Percentiles rank a stretch among this genome's conserved stretches.
Evolutionary conservation across 2,113 vertebrate genomes (phyloP).

Genomic region (Xenotilapia caudafasciata): DNA sequence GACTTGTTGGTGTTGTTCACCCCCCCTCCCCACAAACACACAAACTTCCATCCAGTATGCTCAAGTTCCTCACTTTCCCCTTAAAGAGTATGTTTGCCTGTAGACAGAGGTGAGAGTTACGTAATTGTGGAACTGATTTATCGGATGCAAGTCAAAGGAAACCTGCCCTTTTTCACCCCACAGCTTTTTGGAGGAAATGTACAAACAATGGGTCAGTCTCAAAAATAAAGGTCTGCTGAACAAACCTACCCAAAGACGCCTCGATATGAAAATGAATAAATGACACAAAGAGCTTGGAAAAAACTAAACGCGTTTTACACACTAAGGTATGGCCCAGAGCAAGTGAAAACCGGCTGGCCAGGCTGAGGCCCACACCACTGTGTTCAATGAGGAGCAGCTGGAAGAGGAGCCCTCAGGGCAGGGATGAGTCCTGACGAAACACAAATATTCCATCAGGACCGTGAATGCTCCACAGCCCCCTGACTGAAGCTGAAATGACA

Average conservation of each 20-base stretch:
- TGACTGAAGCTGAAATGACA: not conserved
- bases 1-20: not conserved
- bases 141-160: not conserved
- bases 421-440: constrained; percentile 23
- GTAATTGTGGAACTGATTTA: not conserved
- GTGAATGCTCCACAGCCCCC: not conserved
- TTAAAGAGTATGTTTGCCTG: not conserved
- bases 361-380: not conserved
- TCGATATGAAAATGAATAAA: not conserved
- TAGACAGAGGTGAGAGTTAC: not conserved
- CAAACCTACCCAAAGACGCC: not conserved
- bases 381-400: not conserved
- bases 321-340: not conserved
- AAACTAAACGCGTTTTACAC: not conserved
- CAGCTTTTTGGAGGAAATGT: not conserved
- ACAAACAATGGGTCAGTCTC: not conserved
- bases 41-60: not conserved
- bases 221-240: not conserved
- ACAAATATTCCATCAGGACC: constrained; percentile 19
- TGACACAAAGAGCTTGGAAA: not conserved
- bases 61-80: not conserved
- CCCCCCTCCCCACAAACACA: not conserved
- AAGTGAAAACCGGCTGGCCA: constrained; percentile 7
- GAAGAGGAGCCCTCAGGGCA: constrained; percentile 13
- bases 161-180: not conserved